These are phyloP conservation scores for Cantharis nigra DNA, from an alignment of 2,888 invertebrate species.

Conservation along the genomic window DNA sequence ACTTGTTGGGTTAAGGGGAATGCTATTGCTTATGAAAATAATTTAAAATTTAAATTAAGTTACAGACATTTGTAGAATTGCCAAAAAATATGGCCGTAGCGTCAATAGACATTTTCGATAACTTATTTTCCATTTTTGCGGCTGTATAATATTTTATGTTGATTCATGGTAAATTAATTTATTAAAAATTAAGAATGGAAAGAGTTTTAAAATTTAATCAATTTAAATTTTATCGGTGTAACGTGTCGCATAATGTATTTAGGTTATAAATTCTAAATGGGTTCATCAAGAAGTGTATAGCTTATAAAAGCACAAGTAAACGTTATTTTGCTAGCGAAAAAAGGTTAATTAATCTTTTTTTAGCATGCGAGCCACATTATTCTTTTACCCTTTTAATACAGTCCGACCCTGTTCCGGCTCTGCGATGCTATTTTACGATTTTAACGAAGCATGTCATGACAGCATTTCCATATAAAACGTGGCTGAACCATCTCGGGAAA, in stretches of 20 bases:
- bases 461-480: conserved; percentile 47
- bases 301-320: conserved; percentile 40
- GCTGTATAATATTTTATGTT: not conserved
- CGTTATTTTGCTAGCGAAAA: conserved; percentile 48
- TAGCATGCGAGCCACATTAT: conserved; percentile 54
- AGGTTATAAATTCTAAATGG: conserved; percentile 24
- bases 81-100: not conserved
- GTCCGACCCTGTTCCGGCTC: conserved; percentile 50
- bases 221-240: not conserved
- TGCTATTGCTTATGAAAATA: not conserved
- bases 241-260: not conserved
- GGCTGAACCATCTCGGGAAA: conserved; percentile 42
- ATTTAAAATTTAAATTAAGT: not conserved
- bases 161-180: not conserved
- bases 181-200: not conserved
- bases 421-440: conserved; percentile 53
- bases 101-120: not conserved
- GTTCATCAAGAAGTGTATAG: conserved; percentile 17
- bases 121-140: not conserved
- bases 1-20: not conserved
- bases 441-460: conserved; percentile 54
- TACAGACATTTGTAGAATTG: not conserved
- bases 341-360: conserved; percentile 53
- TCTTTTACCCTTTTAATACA: conserved; percentile 51
- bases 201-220: not conserved